phyloP scores from a whole-genome alignment of 2,888 invertebrate species.

The Diarsia rubi region DNA sequence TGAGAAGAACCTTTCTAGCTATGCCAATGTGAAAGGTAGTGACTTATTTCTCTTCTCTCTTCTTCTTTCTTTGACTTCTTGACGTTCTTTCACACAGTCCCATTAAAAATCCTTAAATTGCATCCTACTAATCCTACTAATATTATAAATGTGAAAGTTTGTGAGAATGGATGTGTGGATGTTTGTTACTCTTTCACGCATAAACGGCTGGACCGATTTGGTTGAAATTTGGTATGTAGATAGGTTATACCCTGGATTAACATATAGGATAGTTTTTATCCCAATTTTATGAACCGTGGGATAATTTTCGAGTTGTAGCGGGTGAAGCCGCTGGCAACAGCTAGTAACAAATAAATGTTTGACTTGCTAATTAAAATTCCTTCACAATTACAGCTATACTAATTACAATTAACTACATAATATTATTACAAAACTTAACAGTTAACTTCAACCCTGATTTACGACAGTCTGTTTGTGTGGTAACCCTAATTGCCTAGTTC shows the following conservation, averaged over 20 bases:
- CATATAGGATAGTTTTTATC: too few species aligned
- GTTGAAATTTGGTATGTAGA: too few species aligned
- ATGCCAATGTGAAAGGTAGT: neutral
- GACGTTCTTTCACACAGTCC: neutral
- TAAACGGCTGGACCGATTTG: too few species aligned
- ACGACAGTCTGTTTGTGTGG: constrained; percentile 32
- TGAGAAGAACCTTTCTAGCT: neutral
- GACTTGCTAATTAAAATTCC: neutral
- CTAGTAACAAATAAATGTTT: neutral
- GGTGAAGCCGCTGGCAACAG: too few species aligned
- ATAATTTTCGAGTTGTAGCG: too few species aligned
- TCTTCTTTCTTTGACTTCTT: neutral
- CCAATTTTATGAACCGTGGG: too few species aligned
- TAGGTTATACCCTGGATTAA: too few species aligned
- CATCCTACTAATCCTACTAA: too few species aligned
- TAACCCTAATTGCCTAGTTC: constrained; percentile 61
- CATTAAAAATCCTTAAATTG: neutral
- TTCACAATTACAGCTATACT: neutral
- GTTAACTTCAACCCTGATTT: constrained; percentile 19
- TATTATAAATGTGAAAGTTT: too few species aligned
- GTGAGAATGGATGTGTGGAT: too few species aligned
- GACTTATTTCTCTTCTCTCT: neutral
- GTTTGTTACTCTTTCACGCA: too few species aligned
- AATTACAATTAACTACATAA: constrained; percentile 6
- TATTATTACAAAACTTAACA: constrained; percentile 21